Evolutionary conservation across 2,888 invertebrate genomes (phyloP), one percentile per base, ranked within the genome.

Genomic region (Sceliomorpha sp.): DNA sequence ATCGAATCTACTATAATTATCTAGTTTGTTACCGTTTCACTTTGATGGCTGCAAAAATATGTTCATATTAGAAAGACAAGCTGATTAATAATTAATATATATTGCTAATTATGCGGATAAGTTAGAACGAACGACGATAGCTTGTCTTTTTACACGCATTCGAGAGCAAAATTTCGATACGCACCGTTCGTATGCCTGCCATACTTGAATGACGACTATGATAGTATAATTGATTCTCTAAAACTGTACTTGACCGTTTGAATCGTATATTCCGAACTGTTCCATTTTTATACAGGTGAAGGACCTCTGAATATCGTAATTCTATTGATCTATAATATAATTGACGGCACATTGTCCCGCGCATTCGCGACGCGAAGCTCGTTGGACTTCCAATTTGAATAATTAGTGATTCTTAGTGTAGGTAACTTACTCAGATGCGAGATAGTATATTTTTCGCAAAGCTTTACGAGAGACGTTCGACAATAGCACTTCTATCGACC

Each of bases 291-390:
- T 14, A 40, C 51, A 31, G 59, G 44, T 42, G 58, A 47, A 53
- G 58, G 66, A 66, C 53, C 62, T 34, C 63, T 63, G 69, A 63
- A 69, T 69, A 59, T 59, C 58, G 69, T 63, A 48, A 69, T 69
- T 69, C 37, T 36, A 69, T 69, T 69, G 63, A 58, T 44, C 47
- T 32, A 36, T 62, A 69, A 69, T 32, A 36, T 62, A 69, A 69
- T 69, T 69, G 50, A 47, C 36, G 60, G 36, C 58, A 60, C 62
- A 60, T 51, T 55, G 60, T 53, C 67, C 62, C 51, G 60, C 69
- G 62, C 69, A 47, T 63, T 24, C 20, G 9, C 10, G 39, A 9
- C 6, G 5, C 5, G 2, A 20, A 20, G 20, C 20, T 20, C 20
- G 5, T 62, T 48, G 62, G 51, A 56, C 45, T 55, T 55, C 55